These are phyloP conservation scores for Neuroterus valhalla DNA, from an alignment of 1,140 invertebrate genomes.

Conservation along the genomic window DNA sequence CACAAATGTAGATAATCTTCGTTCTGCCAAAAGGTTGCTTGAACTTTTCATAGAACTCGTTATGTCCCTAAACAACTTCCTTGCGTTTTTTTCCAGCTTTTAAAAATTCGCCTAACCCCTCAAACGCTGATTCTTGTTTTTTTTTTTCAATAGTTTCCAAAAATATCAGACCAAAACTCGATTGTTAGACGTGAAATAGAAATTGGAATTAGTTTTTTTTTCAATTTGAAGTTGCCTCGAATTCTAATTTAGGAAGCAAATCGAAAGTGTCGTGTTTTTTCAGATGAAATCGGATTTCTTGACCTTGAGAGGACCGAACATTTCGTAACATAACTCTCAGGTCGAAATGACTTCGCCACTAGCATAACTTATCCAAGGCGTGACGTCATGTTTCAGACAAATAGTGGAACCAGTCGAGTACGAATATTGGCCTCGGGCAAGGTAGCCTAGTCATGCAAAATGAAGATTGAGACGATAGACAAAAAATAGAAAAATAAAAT, in stretches of 20 bases:
- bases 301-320: constrained; percentile 55
- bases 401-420: constrained; percentile 61
- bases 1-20: no score
- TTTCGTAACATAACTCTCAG: constrained; percentile 65
- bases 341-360: constrained; percentile 44
- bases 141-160: no score
- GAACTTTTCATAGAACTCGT: no score
- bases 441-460: constrained; percentile 52
- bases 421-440: constrained; percentile 60
- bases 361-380: constrained; percentile 62
- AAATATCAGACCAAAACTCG: no score
- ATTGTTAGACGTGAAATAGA: no score
- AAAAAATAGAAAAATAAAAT: neutral
- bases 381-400: constrained; percentile 62
- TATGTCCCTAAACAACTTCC: no score
- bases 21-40: no score
- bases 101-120: no score
- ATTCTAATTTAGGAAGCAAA: neutral
- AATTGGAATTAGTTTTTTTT: no score
- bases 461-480: neutral
- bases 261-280: neutral
- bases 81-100: no score
- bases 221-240: no score
- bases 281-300: constrained; percentile 11
- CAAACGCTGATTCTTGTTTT: no score